phyloP scores from a whole-genome alignment of 2,113 vertebrate species.

The Mustela nigripes region DNA sequence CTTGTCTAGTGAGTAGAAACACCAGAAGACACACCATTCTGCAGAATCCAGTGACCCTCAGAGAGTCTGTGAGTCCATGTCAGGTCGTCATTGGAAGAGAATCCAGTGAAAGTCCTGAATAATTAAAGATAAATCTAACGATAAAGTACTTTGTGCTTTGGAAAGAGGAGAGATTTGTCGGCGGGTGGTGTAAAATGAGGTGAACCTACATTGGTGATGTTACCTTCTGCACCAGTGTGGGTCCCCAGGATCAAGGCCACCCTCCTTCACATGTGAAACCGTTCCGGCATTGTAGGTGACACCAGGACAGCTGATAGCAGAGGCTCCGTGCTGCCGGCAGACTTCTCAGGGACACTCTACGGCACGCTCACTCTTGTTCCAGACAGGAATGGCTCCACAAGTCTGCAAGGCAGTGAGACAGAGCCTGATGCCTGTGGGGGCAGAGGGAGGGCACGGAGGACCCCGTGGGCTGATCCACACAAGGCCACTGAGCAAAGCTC shows the following conservation, averaged over 20 bases:
- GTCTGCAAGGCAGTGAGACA: not conserved
- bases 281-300: not conserved
- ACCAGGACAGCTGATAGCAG: not conserved
- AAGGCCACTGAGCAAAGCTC: not conserved
- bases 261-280: not conserved
- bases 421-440: fast-evolving
- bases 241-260: not conserved
- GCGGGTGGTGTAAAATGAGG: not conserved
- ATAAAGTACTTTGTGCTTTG: not conserved
- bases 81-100: not conserved
- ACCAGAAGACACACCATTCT: fast-evolving
- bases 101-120: not conserved
- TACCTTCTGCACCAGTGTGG: too few relatives aligned
- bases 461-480: too few relatives aligned
- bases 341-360: not conserved
- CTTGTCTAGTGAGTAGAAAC: not conserved
- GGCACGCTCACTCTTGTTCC: not conserved
- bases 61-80: not conserved
- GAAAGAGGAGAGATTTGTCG: not conserved
- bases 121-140: not conserved
- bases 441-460: fast-evolving
- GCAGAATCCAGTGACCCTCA: too few relatives aligned
- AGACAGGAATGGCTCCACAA: fast-evolving
- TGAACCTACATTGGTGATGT: too few relatives aligned
- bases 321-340: not conserved